Conservation (phyloP, 2,888 invertebrate species). For the Caenorhabditis japonica region DNA sequence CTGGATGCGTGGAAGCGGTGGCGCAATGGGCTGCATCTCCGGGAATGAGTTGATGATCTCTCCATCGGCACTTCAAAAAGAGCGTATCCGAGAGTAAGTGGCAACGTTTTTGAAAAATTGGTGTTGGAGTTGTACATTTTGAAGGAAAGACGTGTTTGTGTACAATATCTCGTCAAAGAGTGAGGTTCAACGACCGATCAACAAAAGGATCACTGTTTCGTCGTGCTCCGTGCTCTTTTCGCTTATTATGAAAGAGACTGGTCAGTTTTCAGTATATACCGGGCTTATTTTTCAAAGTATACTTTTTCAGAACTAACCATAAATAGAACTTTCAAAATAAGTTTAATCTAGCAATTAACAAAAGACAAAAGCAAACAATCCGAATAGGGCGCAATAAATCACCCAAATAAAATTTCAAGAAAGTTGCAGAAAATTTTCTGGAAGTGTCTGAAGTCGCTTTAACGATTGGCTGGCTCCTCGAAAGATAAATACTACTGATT, state of each 20-base stretch:
- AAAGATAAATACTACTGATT: too few species aligned
- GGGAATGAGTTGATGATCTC: conserved; percentile 88
- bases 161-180: conserved; percentile 54
- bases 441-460: too few species aligned
- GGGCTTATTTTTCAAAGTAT: background rate
- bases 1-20: conserved; percentile 96
- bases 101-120: conserved; percentile 2
- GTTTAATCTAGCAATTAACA: too few species aligned
- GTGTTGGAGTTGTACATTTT: conserved; percentile 17
- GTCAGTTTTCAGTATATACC: conserved; percentile 51
- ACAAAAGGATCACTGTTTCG: conserved; percentile 59
- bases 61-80: conserved; percentile 97
- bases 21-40: conserved; percentile 78
- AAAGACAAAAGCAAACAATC: too few species aligned
- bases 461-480: too few species aligned
- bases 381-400: too few species aligned
- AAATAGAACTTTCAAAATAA: too few species aligned
- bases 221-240: conserved; percentile 63
- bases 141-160: conserved; percentile 62
- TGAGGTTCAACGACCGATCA: conserved; percentile 55
- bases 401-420: too few species aligned
- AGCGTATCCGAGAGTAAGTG: conserved; percentile 78
- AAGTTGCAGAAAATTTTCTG: too few species aligned
- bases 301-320: too few species aligned
- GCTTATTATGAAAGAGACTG: conserved; percentile 58